Conservation (phyloP, 2,113 vertebrate genomes). For the Mustela nigripes region DNA sequence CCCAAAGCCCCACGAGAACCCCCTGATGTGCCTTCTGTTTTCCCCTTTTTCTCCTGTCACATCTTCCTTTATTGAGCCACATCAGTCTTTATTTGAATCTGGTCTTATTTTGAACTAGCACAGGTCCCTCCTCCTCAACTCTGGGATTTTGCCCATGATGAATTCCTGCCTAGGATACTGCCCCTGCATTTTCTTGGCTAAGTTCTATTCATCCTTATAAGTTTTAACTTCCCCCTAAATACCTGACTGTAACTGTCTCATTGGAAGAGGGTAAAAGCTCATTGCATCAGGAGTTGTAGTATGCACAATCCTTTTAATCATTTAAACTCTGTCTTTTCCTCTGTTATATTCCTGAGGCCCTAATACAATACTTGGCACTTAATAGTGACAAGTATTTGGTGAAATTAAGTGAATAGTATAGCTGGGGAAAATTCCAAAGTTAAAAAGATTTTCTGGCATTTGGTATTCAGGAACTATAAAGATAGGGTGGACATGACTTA, state of each 20-base stretch:
- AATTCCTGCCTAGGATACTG: background rate
- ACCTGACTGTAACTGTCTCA: background rate
- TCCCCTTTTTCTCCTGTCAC: too few relatives aligned
- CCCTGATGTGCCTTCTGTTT: background rate
- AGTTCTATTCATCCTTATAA: background rate
- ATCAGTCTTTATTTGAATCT: background rate
- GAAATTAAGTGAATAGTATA: background rate
- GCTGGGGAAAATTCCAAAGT: background rate
- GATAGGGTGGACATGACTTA: background rate
- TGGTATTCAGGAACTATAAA: background rate
- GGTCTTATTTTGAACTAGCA: background rate
- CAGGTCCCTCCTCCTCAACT: background rate
- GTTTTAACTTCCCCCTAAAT: background rate
- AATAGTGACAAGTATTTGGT: conserved; percentile 6
- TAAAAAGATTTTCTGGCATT: background rate
- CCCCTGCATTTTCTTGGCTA: background rate
- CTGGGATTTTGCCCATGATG: background rate
- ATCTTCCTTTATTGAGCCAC: background rate
- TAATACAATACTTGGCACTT: background rate
- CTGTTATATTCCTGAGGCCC: background rate
- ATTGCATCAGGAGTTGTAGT: background rate
- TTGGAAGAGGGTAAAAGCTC: background rate
- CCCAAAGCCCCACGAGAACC: background rate
- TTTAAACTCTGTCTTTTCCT: background rate
- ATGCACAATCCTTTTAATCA: accelerated